Evolutionary conservation across 2,888 invertebrate genomes (phyloP).

Genomic region (Dryobota labecula): DNA sequence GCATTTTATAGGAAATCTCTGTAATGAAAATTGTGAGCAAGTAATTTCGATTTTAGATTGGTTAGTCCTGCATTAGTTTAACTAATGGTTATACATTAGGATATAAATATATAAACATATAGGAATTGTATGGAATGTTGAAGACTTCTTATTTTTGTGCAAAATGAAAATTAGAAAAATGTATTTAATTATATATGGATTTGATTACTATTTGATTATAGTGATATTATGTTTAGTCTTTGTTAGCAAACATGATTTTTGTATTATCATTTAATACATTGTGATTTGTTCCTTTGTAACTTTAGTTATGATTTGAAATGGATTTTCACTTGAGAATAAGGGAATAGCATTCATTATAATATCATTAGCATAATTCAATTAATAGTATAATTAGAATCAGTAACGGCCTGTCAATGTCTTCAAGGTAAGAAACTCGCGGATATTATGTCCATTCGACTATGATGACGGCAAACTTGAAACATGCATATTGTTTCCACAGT

Average conservation of each 20-base stretch:
- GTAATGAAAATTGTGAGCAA: conserved; percentile 70
- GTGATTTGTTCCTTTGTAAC: conserved; percentile 86
- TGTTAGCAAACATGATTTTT: conserved; percentile 79
- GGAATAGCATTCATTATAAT: conserved; percentile 68
- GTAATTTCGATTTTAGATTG: conserved; percentile 75
- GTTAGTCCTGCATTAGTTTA: conserved; percentile 81
- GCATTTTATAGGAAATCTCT: conserved; percentile 77
- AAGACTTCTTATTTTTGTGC: conserved; percentile 82
- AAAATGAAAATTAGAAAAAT: conserved; percentile 78
- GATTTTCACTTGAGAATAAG: conserved; percentile 73
- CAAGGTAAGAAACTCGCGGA: conserved; percentile 4
- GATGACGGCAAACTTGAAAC: conserved; percentile 27
- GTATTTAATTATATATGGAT: conserved; percentile 79
- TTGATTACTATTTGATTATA: conserved; percentile 83
- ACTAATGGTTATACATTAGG: conserved; percentile 82
- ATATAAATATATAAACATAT: conserved; percentile 72
- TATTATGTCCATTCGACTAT: conserved; percentile 16
- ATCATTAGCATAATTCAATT: conserved; percentile 65
- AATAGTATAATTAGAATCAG: conserved; percentile 59
- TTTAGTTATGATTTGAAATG: conserved; percentile 78
- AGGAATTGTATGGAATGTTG: conserved; percentile 81
- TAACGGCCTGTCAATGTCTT: conserved; percentile 30
- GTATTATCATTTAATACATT: conserved; percentile 76
- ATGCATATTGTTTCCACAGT: conserved; percentile 25
- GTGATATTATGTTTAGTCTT: conserved; percentile 85